Percentiles rank a stretch among this genome's conserved stretches.
phyloP scores from a whole-genome alignment of 2,797 vertebrate genomes.

The Epinephelus coioides region DNA sequence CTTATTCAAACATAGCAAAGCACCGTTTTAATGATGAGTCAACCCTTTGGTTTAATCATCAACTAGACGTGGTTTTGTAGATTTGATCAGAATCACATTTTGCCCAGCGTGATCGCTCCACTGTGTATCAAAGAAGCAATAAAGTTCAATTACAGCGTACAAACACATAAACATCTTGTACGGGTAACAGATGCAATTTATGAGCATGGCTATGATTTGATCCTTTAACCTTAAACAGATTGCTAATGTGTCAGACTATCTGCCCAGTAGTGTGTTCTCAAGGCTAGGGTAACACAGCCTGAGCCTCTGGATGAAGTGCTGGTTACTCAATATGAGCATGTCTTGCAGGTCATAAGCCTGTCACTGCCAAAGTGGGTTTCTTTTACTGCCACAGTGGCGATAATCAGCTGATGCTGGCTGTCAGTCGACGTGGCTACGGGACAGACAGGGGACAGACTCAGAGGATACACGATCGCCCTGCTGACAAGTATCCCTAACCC shows the following conservation, averaged over 20 bases:
- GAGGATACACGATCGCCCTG: slow-evolving; percentile 73
- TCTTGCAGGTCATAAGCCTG: slow-evolving; percentile 79
- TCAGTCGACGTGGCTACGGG: slow-evolving; percentile 71
- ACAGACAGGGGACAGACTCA: slow-evolving; percentile 75
- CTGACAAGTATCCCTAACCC: slow-evolving; percentile 83
- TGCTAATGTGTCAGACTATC: slow-evolving; percentile 83
- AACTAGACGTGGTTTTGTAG: slow-evolving; percentile 43
- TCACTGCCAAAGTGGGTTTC: slow-evolving; percentile 81
- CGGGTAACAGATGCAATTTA: slow-evolving; percentile 77
- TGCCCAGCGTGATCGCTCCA: slow-evolving; percentile 10
- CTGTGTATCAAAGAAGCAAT: slow-evolving; percentile 55
- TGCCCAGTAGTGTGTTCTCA: slow-evolving; percentile 75
- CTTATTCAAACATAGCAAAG: slow-evolving; percentile 65
- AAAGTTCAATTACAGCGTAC: slow-evolving; percentile 69
- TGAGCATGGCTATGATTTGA: slow-evolving; percentile 72
- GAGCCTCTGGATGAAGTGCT: slow-evolving; percentile 79
- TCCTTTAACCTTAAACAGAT: slow-evolving; percentile 83
- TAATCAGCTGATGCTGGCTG: slow-evolving; percentile 87
- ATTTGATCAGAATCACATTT: slow-evolving; percentile 49
- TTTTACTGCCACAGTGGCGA: slow-evolving; percentile 84
- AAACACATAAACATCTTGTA: slow-evolving; percentile 77
- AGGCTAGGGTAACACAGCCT: slow-evolving; percentile 69
- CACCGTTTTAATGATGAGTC: slow-evolving; percentile 51
- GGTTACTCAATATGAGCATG: slow-evolving; percentile 79
- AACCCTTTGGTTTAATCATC: slow-evolving; percentile 62